Evolutionary conservation across 1,140 invertebrate species (phyloP), one percentile per base, ranked within the genome.

Genomic region (Drosophila nigrodunni): DNA sequence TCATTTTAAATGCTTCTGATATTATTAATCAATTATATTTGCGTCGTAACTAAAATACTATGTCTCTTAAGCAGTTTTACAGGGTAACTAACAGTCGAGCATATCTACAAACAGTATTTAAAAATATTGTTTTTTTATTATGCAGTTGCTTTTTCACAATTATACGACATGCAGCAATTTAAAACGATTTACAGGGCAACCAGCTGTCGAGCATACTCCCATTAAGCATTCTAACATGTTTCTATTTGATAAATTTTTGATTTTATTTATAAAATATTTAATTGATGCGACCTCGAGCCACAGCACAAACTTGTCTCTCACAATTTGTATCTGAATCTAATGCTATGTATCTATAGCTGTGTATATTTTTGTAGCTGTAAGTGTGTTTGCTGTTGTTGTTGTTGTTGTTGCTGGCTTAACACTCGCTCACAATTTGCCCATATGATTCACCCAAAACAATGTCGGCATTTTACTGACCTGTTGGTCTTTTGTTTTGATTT

Each of bases 241-340:
- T 49, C 34, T 49, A 7, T 21, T 58, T 44, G 11, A 46, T 39
- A 35, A 39, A 25, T 37, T 34, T 49, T 72, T 37, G 10, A 30
- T 61, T 35, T 52, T 61, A 61, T 61, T 60, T 50, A 34, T 44
- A 49, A 61, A 59, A 70, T 30, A 58, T 72, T 78, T 72, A 82
- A 86, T 86, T 76, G 75, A 82, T 77, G 54, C 65, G 76, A 75
- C 82, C 82, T 82, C 76, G 78, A 60, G 77, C 7, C 21, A 46
- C 6, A 35, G 30, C 61, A 18, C 39, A 41, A 11, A 41, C 39
- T 11, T 41, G 43, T 46, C 18, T 49, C 39, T 46, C 39, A 39
- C 2, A 43, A 34, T 6, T 3, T 55, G 55, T 34, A 50, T 35
- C 11, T 43, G 50, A 62, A 60, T 59, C 58, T 59, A 62, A 62